Conservation (phyloP, 1,140 invertebrate species). For the Drosophila lacertosa region DNA sequence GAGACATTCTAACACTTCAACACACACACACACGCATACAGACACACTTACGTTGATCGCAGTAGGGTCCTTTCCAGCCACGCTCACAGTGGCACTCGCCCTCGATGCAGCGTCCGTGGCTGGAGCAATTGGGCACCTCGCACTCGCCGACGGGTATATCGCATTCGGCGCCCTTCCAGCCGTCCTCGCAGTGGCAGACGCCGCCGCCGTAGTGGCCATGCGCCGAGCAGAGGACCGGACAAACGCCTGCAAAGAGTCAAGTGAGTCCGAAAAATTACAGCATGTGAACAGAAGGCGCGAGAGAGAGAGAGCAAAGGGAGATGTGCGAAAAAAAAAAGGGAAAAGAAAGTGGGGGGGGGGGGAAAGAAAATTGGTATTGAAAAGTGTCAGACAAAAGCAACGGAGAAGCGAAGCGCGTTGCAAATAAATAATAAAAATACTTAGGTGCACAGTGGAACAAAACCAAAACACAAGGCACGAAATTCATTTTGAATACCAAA, state of each 20-base stretch:
- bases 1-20: conserved; percentile 7
- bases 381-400: conserved; percentile 60
- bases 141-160: conserved; percentile 96
- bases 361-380: conserved; percentile 49
- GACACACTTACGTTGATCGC: conserved; percentile 91
- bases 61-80: conserved; percentile 94
- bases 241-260: conserved; percentile 88
- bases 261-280: conserved; percentile 7
- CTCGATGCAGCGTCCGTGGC: conserved; percentile 94
- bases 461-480: not conserved
- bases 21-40: conserved; percentile 34
- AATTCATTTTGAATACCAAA: not conserved
- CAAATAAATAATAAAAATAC: conserved; percentile 40
- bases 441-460: conserved; percentile 22
- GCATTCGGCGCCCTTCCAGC: conserved; percentile 98
- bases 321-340: not conserved
- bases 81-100: conserved; percentile 95
- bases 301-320: not conserved
- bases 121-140: conserved; percentile 95
- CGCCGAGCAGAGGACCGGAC: conserved; percentile 97
- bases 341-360: conserved; percentile 4
- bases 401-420: conserved; percentile 14
- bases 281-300: not conserved
- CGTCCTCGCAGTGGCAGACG: conserved; percentile 97
- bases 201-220: conserved; percentile 98